A percentile compares a stretch with the other conserved stretches of the same genome.
These are phyloP conservation scores for Callitettix versicolor DNA, from an alignment of 1,140 invertebrate species.

Conservation along the genomic window DNA sequence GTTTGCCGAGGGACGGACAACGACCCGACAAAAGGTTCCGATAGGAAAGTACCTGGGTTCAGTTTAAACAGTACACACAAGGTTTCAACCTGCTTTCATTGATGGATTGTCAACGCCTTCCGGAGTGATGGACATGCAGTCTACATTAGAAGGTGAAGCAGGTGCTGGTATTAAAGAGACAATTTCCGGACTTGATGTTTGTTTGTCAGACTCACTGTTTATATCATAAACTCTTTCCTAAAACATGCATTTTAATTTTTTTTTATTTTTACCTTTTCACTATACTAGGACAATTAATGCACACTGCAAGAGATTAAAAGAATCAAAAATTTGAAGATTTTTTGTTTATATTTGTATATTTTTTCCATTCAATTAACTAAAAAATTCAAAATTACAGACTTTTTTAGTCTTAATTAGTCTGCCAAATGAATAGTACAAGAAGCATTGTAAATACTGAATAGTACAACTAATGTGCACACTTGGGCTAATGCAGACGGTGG, in stretches of 20 bases:
- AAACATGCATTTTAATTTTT: neutral
- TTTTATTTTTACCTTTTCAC: neutral
- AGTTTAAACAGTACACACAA: too few species aligned
- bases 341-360: too few species aligned
- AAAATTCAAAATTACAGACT: too few species aligned
- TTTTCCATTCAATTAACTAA: too few species aligned
- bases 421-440: too few species aligned
- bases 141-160: conserved; percentile 26
- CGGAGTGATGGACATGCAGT: neutral
- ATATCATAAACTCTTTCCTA: conserved; percentile 37
- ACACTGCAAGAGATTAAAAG: neutral
- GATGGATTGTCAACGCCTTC: conserved; percentile 10
- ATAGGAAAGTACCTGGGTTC: too few species aligned
- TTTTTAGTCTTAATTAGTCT: too few species aligned
- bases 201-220: conserved; percentile 29
- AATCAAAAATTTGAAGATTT: conserved; percentile 1
- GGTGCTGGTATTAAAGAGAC: conserved; percentile 34
- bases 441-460: too few species aligned
- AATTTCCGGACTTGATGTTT: conserved; percentile 34
- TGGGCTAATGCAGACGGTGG: too few species aligned
- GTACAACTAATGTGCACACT: too few species aligned
- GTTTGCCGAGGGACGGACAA: too few species aligned
- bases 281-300: neutral
- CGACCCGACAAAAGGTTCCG: too few species aligned
- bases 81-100: conserved; percentile 1